These are phyloP conservation scores for Ptychochromis oligacanthus DNA, from an alignment of 2,113 vertebrate genomes.

Conservation along the genomic window DNA sequence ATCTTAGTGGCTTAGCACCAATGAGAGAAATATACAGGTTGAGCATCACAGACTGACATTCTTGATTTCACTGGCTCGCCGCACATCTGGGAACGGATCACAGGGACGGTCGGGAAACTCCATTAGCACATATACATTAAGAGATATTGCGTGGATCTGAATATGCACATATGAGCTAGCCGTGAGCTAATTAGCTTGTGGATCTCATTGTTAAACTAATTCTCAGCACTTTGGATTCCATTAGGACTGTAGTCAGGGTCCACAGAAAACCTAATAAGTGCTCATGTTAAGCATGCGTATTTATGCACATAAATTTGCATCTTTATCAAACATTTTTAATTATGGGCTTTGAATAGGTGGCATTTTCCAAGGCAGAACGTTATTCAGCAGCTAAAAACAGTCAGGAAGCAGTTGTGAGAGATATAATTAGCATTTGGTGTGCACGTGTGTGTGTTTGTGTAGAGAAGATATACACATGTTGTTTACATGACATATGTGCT, in stretches of 20 bases:
- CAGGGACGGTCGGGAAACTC: neutral
- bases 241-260: conserved; percentile 58
- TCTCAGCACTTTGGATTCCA: conserved; percentile 66
- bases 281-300: conserved; percentile 62
- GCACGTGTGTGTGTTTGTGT: neutral
- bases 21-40: conserved; percentile 29
- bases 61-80: conserved; percentile 34
- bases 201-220: conserved; percentile 70
- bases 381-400: conserved; percentile 58
- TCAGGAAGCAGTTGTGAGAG: conserved; percentile 48
- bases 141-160: conserved; percentile 15
- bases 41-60: conserved; percentile 38
- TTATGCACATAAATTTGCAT: conserved; percentile 82
- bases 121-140: conserved; percentile 20
- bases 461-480: neutral
- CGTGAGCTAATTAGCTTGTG: conserved; percentile 49
- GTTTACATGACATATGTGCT: conserved; percentile 40
- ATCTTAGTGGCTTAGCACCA: conserved; percentile 47
- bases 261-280: conserved; percentile 65
- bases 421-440: conserved; percentile 44
- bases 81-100: conserved; percentile 21
- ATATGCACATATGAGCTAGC: conserved; percentile 13
- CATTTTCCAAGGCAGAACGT: conserved; percentile 67
- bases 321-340: conserved; percentile 80
- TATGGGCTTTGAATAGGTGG: conserved; percentile 70